Base-by-base conservation (phyloP, 30 jellyfish, hydroid and myxozoan species). In the Aurelia aurita region DNA sequence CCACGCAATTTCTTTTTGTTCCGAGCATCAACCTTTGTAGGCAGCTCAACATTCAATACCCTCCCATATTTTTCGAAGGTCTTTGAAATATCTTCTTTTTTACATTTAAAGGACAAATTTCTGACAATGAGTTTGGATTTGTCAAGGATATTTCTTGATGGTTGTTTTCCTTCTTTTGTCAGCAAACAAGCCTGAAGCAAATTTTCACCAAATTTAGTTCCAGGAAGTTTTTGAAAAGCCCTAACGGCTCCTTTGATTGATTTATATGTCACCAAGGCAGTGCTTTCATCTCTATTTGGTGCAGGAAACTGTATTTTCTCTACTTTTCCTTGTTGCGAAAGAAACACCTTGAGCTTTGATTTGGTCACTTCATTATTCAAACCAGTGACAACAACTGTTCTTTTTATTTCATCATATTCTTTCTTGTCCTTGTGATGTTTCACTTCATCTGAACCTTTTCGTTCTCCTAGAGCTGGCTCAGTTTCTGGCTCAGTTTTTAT, bases 331-430 rank as follows among this genome's bases (percentile, higher is more conserved):
- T 72, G 90, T 39, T 76, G 61, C 43, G 82, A 80, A 58, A 97
- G 86, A 5, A 89, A 47, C 32, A 58, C 58, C 27, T 91, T 97
- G 23, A 95, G 65, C 47, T 79, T 83, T 23, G 96, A 77, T 64
- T 93, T 80, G 35, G 96, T 95, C 3, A 84, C 78, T 29, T 63
- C 86, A 10, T 85, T 71, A 21, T 87, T 85, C 64, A 95, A 73
- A 15, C 96, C 97, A 15, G 96, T 63, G 27, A 95, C 39, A 5
- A 89, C 91, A 29, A 95, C 59, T n/a, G 99, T 95, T 44, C 99
- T 61, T 47, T 89, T 97, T 34, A 34, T 61, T 39, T 85, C 95
- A 16, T 74, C 89, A 14, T 6, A 21, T 23, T 39, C 70, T 2
- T 64, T 53, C 3, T 34, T 29, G 60, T 60, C 20, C 29, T 16